Conservation (phyloP, 2,113 vertebrate species). For the Hippocampus barbouri region DNA sequence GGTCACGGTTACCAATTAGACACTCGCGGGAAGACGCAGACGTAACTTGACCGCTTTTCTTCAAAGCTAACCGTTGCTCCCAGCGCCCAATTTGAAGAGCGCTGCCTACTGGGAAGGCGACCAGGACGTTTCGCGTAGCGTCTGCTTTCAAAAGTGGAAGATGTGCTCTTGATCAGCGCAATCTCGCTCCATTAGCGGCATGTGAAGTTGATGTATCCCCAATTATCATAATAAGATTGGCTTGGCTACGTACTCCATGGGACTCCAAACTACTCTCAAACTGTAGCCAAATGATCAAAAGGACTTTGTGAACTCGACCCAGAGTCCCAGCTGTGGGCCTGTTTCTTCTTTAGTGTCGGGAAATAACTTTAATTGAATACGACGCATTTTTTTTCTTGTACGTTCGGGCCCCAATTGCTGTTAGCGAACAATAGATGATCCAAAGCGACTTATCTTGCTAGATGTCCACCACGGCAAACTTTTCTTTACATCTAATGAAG, state of each 20-base stretch:
- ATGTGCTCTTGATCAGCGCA: constrained; percentile 65
- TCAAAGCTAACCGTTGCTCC: constrained; percentile 17
- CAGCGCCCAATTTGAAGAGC: constrained; percentile 47
- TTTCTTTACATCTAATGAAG: constrained; percentile 15
- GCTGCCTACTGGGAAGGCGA: constrained; percentile 53
- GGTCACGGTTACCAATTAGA: constrained; percentile 68
- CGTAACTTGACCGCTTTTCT: constrained; percentile 43
- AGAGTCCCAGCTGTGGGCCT: constrained; percentile 66
- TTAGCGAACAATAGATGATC: constrained; percentile 28
- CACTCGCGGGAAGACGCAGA: constrained; percentile 59
- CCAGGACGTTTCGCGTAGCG: constrained; percentile 51
- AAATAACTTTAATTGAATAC: constrained; percentile 66
- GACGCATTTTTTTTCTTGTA: constrained; percentile 59
- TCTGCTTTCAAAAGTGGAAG: constrained; percentile 50
- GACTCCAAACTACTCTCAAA: constrained; percentile 57
- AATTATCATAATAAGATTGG: constrained; percentile 72
- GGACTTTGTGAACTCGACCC: constrained; percentile 62
- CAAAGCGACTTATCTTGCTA: constrained; percentile 28
- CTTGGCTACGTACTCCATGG: constrained; percentile 60
- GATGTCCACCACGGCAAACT: constrained; percentile 18
- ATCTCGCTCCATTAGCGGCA: constrained; percentile 63
- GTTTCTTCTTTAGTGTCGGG: constrained; percentile 59
- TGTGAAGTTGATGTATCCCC: constrained; percentile 70
- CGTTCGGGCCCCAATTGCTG: constrained; percentile 26
- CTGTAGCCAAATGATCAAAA: constrained; percentile 65